Conservation (phyloP, 2,113 vertebrate species). For the Saccopteryx bilineata region DNA sequence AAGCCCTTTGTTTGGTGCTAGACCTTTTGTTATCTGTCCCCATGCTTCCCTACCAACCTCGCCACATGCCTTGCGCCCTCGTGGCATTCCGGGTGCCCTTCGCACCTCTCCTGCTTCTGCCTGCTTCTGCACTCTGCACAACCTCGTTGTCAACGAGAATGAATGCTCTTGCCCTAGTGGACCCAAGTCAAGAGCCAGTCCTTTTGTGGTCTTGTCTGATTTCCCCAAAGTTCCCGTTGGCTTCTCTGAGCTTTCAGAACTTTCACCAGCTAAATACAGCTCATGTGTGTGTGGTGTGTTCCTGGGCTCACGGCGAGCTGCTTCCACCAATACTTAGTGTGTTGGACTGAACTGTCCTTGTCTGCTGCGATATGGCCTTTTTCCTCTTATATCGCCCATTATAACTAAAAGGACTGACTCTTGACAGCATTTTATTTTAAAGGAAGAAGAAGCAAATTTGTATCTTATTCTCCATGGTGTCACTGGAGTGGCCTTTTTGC, state of each 20-base stretch:
- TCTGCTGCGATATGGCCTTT: neutral
- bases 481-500: neutral
- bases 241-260: neutral
- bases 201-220: neutral
- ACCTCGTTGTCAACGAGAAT: neutral
- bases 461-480: neutral
- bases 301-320: rapidly evolving
- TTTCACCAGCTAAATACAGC: neutral
- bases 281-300: neutral
- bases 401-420: neutral
- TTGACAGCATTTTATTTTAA: neutral
- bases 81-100: no score
- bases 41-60: neutral
- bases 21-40: neutral
- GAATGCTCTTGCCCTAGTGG: neutral
- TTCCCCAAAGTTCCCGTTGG: neutral
- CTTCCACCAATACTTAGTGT: no score
- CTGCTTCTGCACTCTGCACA: neutral
- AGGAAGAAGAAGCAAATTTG: neutral
- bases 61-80: rapidly evolving
- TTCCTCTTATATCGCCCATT: neutral
- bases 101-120: no score
- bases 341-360: neutral
- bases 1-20: neutral
- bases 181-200: neutral